A percentile compares a stretch with the other conserved stretches of the same genome.
Evolutionary conservation across 2,113 vertebrate species (phyloP).

Genomic region (Lycaon pictus): DNA sequence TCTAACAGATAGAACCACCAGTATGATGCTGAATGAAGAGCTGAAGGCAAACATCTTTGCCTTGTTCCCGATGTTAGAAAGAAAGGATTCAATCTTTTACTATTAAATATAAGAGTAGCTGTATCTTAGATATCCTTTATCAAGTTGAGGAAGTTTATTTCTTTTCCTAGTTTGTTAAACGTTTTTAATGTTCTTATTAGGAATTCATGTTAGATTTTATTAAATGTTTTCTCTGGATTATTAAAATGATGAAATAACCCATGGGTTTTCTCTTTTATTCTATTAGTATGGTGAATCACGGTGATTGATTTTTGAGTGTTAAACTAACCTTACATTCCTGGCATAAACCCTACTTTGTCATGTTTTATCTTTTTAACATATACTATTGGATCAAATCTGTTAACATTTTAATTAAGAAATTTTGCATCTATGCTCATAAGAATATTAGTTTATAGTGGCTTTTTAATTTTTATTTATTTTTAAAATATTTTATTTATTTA

Average conservation of each 20-base stretch:
- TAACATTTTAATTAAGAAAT: neutral
- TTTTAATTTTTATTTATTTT: no score
- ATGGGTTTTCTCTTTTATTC: neutral
- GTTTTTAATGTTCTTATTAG: conserved; percentile 8
- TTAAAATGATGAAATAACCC: neutral
- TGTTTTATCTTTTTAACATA: neutral
- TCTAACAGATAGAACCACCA: neutral
- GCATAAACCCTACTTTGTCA: neutral
- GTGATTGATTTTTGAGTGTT: neutral
- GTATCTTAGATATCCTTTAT: neutral
- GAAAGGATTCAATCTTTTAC: neutral
- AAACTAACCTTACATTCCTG: conserved; percentile 24
- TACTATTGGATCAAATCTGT: neutral
- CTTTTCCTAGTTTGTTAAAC: neutral
- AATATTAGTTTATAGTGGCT: neutral
- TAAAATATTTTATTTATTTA: no score
- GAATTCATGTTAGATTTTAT: conserved; percentile 8
- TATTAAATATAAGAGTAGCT: neutral
- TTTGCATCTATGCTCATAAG: neutral
- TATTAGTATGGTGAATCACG: neutral
- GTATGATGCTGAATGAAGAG: neutral
- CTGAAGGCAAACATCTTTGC: neutral
- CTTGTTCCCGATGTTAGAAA: neutral
- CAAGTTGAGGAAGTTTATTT: neutral
- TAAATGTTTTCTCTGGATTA: conserved; percentile 4